Base-by-base conservation (phyloP, 2,797 vertebrate species). In the Syngnathus acus region DNA sequence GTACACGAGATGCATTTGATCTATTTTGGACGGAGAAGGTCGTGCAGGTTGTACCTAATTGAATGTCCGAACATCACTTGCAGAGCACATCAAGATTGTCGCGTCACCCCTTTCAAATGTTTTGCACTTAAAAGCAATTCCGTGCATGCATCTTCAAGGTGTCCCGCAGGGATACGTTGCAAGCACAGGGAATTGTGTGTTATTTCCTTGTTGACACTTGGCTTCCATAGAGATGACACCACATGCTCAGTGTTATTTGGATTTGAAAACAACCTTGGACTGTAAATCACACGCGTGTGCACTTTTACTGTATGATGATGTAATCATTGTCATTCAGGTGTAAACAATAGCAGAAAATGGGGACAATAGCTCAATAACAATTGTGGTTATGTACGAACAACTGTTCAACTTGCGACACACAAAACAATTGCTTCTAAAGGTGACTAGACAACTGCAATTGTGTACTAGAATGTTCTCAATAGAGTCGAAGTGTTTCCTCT, bases 151-250 rank as follows among this genome's bases (percentile, higher is more conserved):
- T 2, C 2, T 42, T 11, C 11, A 23, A 45, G 42, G 13, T 62
- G 21, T 10, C 60, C 42, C 19, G 7, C 42, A 59, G 57, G 57
- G 57, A 8, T 62, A 5, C 10, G n/a, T 62, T 14, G n/a, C 11
- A 23, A 5, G 38, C 59, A 62, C 10, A 10, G 62, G 26, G 45
- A 50, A 26, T 62, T 37, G 13, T 37, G 21, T 54, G 21, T 13
- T 50, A n/a, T 61, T 61, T 61, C 23, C 26, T 40, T 83, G 82
- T 85, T 83, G 77, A 84, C 80, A 66, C 70, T 77, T 73, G 58
- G 77, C 76, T 53, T 53, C 83, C 83, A 82, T 81, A 71, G 86
- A 62, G 75, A 86, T 82, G 51, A 61, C 26, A 37, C 26, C 55
- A 16, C 55, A 57, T 16, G 16, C 26, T 17, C 26, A 16, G 32